Percentiles rank a stretch among this genome's conserved stretches.
Evolutionary conservation across 1,140 invertebrate species (phyloP).

Genomic region (Drosophila watanabei): DNA sequence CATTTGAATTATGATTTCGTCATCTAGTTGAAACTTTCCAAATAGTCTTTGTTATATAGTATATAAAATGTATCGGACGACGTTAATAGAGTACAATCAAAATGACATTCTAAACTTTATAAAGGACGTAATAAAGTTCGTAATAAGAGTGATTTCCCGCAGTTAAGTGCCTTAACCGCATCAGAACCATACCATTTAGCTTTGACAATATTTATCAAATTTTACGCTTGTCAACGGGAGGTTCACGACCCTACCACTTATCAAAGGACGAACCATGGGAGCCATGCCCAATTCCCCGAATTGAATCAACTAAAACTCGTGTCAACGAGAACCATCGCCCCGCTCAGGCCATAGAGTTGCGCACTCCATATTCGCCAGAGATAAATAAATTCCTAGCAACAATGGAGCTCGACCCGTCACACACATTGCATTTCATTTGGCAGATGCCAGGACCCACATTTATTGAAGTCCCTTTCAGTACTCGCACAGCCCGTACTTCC

Average conservation of each 20-base stretch:
- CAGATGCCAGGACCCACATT: conserved; percentile 46
- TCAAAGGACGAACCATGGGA: conserved; percentile 9
- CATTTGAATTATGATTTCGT: too few relatives aligned
- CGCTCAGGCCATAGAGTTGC: background rate
- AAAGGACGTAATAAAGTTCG: background rate
- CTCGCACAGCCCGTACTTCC: conserved; percentile 13
- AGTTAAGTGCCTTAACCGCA: background rate
- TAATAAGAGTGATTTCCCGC: background rate
- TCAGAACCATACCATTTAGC: background rate
- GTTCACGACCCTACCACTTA: conserved; percentile 3
- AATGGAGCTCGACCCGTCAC: conserved; percentile 57
- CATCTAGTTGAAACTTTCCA: too few relatives aligned
- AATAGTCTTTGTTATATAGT: too few relatives aligned
- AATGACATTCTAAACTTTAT: background rate
- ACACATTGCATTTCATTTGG: conserved; percentile 71
- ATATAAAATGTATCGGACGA: too few relatives aligned
- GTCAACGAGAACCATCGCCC: conserved; percentile 12
- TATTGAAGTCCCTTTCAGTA: conserved; percentile 37
- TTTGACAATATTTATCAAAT: conserved; percentile 32
- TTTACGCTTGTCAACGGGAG: conserved; percentile 7
- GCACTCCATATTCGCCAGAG: conserved; percentile 3
- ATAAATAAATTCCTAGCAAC: conserved; percentile 61
- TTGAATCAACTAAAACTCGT: conserved; percentile 39
- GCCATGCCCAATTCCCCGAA: conserved; percentile 2
- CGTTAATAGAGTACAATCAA: background rate